These are phyloP conservation scores for Manacus vitellinus DNA, from an alignment of 2,113 vertebrate genomes.

Conservation along the genomic window DNA sequence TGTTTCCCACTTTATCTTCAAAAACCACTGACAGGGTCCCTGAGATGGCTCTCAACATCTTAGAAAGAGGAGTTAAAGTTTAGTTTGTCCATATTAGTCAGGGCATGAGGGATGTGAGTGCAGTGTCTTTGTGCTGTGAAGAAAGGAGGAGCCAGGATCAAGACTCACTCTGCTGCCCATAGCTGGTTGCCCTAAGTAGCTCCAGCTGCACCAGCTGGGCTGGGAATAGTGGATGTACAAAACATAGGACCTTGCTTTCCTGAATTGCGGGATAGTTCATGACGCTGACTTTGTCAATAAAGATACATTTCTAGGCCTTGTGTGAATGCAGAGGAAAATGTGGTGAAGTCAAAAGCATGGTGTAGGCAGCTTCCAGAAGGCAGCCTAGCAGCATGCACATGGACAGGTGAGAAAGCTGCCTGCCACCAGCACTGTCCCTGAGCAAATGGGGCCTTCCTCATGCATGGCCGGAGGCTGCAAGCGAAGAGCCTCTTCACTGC, in stretches of 20 bases:
- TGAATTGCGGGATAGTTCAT: fast-evolving
- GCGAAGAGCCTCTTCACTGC: neutral
- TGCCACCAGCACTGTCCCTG: neutral
- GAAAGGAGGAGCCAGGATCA: neutral
- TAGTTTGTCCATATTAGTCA: neutral
- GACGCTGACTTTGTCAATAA: neutral
- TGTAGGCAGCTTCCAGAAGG: neutral
- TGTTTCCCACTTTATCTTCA: neutral
- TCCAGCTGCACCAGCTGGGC: neutral
- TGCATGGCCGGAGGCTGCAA: fast-evolving
- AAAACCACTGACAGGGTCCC: neutral
- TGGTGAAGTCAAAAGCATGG: neutral
- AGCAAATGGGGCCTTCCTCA: neutral
- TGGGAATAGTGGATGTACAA: neutral
- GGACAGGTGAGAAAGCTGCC: neutral
- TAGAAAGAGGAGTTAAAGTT: neutral
- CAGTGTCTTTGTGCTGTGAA: neutral
- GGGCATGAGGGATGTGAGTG: neutral
- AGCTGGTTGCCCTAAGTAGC: neutral
- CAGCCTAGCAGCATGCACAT: fast-evolving
- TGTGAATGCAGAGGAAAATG: neutral
- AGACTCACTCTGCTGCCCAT: neutral
- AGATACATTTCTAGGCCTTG: neutral
- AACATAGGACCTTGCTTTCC: neutral
- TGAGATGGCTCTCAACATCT: neutral